Percentiles rank a stretch among this genome's conserved stretches.
These are phyloP conservation scores for Lampris megalopsis DNA, from an alignment of 2,113 vertebrate genomes.

Conservation along the genomic window DNA sequence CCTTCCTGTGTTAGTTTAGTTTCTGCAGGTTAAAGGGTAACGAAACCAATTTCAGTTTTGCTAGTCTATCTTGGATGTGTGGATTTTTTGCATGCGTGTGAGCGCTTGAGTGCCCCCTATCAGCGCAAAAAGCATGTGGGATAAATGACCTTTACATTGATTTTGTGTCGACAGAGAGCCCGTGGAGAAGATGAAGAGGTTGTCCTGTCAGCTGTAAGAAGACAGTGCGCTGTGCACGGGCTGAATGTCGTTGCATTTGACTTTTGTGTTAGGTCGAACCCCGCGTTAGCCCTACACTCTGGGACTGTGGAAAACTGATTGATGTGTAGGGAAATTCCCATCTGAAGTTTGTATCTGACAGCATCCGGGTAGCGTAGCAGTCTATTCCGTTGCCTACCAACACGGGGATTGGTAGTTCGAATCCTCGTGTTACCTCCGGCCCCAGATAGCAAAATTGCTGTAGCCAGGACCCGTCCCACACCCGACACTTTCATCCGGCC, in stretches of 20 bases:
- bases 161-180: constrained; percentile 40
- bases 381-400: too few species aligned
- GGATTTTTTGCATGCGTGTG: not conserved
- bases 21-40: too few species aligned
- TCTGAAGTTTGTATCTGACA: constrained; percentile 1
- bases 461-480: too few species aligned
- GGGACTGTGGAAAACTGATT: constrained; percentile 9
- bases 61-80: not conserved
- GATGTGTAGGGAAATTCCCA: constrained; percentile 30
- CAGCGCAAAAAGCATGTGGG: constrained; percentile 13
- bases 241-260: not conserved
- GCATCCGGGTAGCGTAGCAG: too few species aligned
- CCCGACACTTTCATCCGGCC: too few species aligned
- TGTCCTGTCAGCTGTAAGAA: constrained; percentile 11
- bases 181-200: constrained; percentile 1
- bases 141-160: constrained; percentile 49
- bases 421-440: too few species aligned
- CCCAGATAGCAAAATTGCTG: too few species aligned
- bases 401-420: too few species aligned
- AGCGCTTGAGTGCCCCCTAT: constrained; percentile 13
- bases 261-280: not conserved
- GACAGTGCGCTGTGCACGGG: not conserved
- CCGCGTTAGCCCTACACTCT: not conserved
- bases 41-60: too few species aligned
- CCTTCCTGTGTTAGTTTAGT: not conserved